phyloP scores from a whole-genome alignment of 1,140 invertebrate species.

The Drosophila melanogaster region Release_6_plus_ISO1_MT NT_033777.3:14974001-14974500 shows the following conservation, averaged over 20 bases:
- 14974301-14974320: slow-evolving; percentile 45
- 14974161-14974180: slow-evolving; percentile 57
- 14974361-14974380: neutral
- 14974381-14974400: neutral
- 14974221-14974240: neutral
- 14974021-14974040: slow-evolving; percentile 56
- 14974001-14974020: slow-evolving; percentile 47
- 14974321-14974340: slow-evolving; percentile 56
- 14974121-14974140: slow-evolving; percentile 66
- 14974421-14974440: too few relatives aligned
- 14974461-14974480: too few relatives aligned
- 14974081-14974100: slow-evolving; percentile 34
- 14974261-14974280: slow-evolving; percentile 30
- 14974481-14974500: neutral
- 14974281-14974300: slow-evolving; percentile 42
- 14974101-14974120: slow-evolving; percentile 40
- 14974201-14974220: slow-evolving; percentile 67
- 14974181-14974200: slow-evolving; percentile 68
- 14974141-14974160: slow-evolving; percentile 65
- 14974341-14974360: neutral
- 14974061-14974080: slow-evolving; percentile 23
- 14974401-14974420: too few relatives aligned
- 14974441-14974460: neutral
- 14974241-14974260: neutral
- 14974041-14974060: slow-evolving; percentile 12